Base-by-base conservation (phyloP, 2,888 invertebrate genomes). In the Eristalinus aeneus region DNA sequence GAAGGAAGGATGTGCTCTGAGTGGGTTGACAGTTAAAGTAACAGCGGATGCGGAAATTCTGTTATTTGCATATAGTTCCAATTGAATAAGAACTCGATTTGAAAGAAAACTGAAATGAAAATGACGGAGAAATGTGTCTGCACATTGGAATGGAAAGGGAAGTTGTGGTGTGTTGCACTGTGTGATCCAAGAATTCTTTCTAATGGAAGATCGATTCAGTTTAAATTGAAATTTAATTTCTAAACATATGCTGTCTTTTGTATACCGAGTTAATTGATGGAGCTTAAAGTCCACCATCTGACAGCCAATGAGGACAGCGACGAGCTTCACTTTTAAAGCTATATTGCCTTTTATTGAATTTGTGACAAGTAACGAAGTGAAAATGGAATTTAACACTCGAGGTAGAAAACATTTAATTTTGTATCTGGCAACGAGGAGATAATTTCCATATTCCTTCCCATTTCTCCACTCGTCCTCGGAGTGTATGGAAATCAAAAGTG, bases 1-100 rank as follows among this genome's bases (percentile, higher is more conserved):
- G 77, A 77, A 74, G 73, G 77, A 74, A 69, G 77, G 77, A 86
- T 82, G 56, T 39, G 32, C 64, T 27, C 8, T 39, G 34, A 36
- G 39, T 60, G 46, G 58, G 72, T 61, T 68, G 81, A 20, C 63
- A 56, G 68, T 46, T 6, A 46, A 16, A 5, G 82, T 61, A 77
- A 71, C 73, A 81, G 76, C 76, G 86, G 77, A 86, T 82, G 53
- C 61, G 80, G 67, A 65, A 80, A 81, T 78, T 74, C 67, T 65
- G 46, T 36, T 82, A 86, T 86, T 86, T 86, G 86, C 86, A 86
- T 86, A 82, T 11, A 46, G 74, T 77, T 73, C 74, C 82, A 71
- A 82, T 82, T 86, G 77, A 74, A 86, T 74, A 77, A 82, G 82
- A 69, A 86, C 77, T 86, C 73, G 65, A 86, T 86, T 86, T 74